Conservation (phyloP, 1,140 invertebrate species). For the Cotesia glomerata region DNA sequence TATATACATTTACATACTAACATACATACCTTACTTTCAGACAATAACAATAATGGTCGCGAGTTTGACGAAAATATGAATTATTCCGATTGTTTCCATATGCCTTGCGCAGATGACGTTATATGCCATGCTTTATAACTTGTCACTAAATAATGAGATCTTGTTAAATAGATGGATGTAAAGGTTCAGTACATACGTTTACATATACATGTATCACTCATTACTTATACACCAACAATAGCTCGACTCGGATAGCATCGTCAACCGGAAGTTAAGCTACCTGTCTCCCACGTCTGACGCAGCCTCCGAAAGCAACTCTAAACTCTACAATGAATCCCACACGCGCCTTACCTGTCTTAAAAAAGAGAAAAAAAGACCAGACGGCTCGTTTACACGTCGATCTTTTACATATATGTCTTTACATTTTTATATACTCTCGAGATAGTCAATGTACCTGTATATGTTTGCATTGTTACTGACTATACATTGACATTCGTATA, state of each 20-base stretch:
- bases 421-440: too few relatives aligned
- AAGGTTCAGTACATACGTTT: background rate
- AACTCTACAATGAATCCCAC: constrained; percentile 15
- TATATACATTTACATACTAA: too few relatives aligned
- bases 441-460: background rate
- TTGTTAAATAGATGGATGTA: background rate
- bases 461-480: constrained; percentile 1
- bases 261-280: constrained; percentile 57
- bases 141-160: too few relatives aligned
- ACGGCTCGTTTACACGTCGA: background rate
- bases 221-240: constrained; percentile 4
- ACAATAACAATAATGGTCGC: too few relatives aligned
- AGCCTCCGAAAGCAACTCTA: constrained; percentile 48
- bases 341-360: constrained; percentile 1
- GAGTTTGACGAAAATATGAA: too few relatives aligned
- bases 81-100: too few relatives aligned
- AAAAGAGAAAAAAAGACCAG: background rate
- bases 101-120: too few relatives aligned
- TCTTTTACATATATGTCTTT: background rate
- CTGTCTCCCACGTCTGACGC: constrained; percentile 62
- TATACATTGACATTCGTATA: constrained; percentile 4
- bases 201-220: constrained; percentile 13
- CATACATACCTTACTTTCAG: too few relatives aligned
- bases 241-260: background rate
- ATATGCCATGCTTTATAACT: too few relatives aligned